A percentile compares a stretch with the other conserved stretches of the same genome.
These are phyloP conservation scores for Philhelius pedissequus DNA, from an alignment of 2,888 invertebrate species.

Conservation along the genomic window DNA sequence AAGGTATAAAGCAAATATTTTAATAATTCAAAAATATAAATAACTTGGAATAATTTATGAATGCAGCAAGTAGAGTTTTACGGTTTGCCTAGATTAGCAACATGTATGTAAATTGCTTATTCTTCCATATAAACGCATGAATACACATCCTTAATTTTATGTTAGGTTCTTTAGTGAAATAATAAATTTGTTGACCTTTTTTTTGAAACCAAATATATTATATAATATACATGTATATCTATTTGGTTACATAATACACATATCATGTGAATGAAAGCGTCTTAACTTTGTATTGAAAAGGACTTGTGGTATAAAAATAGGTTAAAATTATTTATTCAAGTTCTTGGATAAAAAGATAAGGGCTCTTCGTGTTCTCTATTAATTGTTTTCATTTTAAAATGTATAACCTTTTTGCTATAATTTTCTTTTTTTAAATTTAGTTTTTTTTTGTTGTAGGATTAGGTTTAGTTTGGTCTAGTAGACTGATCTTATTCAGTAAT, in stretches of 20 bases:
- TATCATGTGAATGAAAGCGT: background rate
- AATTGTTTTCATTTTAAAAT: slow-evolving; percentile 5
- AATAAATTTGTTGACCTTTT: slow-evolving; percentile 9
- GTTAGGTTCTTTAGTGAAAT: background rate
- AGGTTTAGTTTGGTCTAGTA: too few relatives aligned
- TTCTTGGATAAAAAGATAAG: background rate
- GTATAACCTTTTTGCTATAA: background rate
- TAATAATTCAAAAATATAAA: background rate
- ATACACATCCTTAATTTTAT: background rate
- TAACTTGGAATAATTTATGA: background rate
- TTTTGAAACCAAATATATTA: background rate
- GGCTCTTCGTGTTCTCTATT: background rate
- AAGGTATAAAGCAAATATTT: background rate
- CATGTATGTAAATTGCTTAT: background rate
- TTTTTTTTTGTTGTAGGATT: background rate
- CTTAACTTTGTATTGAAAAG: background rate
- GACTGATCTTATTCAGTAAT: too few relatives aligned
- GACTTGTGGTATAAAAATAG: background rate
- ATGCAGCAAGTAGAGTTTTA: background rate
- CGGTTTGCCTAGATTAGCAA: background rate
- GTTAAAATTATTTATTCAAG: background rate
- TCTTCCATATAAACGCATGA: background rate
- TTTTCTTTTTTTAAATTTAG: background rate
- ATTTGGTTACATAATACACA: background rate
- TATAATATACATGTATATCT: background rate